Percentiles rank a stretch among this genome's conserved stretches.
Conservation (phyloP, 2,113 vertebrate genomes). For the Corvus hawaiiensis region DNA sequence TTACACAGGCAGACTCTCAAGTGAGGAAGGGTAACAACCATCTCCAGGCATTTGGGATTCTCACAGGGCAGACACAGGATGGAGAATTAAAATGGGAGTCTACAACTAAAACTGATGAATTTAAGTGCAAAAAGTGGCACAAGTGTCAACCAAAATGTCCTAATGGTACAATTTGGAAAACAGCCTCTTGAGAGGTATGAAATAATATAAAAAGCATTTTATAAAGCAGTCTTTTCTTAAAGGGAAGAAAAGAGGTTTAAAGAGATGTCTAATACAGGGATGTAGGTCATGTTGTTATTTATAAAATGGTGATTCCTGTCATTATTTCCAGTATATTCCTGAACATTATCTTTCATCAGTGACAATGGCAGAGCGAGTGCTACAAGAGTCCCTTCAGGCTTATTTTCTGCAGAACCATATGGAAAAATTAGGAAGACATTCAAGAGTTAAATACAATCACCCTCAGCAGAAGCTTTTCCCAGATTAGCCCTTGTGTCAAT, state of each 20-base stretch:
- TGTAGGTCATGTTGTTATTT: not conserved
- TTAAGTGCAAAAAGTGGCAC: not conserved
- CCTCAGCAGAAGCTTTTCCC: not conserved
- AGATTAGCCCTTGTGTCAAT: not conserved
- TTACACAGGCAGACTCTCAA: not conserved
- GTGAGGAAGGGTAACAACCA: not conserved
- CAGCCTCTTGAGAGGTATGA: not conserved
- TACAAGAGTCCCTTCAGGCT: not conserved
- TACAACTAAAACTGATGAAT: not conserved
- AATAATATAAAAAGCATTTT: not conserved
- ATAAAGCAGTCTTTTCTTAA: not conserved
- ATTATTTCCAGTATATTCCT: not conserved
- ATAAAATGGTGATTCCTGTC: not conserved
- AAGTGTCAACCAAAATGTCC: not conserved
- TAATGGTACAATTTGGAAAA: not conserved
- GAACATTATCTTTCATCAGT: not conserved
- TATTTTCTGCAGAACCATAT: not conserved
- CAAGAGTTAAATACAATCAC: not conserved
- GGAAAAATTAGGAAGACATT: not conserved
- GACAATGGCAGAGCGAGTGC: not conserved
- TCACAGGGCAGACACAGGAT: not conserved
- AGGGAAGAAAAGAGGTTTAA: not conserved
- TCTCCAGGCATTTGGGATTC: not conserved
- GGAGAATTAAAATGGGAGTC: not conserved
- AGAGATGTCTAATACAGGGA: not conserved